A percentile compares a stretch with the other conserved stretches of the same genome.
These are phyloP conservation scores for Morone saxatilis DNA, from an alignment of 2,113 vertebrate species.

Conservation along the genomic window DNA sequence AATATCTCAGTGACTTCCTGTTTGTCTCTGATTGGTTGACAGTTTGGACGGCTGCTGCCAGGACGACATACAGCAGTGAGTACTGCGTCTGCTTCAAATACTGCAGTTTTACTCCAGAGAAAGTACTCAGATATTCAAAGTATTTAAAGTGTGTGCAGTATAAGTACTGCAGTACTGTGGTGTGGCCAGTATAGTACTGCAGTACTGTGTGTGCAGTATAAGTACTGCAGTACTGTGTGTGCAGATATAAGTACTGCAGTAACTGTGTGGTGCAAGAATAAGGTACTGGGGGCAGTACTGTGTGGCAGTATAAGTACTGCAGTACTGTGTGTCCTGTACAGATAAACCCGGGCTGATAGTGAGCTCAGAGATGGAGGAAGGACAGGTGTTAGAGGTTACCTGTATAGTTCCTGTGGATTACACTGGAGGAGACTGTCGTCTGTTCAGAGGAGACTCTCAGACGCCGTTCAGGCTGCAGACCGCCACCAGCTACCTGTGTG, in stretches of 20 bases:
- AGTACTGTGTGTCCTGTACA: neutral
- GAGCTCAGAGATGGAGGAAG: neutral
- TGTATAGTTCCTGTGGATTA: slow-evolving; percentile 36
- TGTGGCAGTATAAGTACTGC: no score
- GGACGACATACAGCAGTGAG: neutral
- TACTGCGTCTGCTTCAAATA: neutral
- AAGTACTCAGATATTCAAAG: no score
- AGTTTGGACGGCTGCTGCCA: slow-evolving; percentile 9
- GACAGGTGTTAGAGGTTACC: neutral
- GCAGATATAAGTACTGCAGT: no score
- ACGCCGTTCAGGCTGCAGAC: neutral
- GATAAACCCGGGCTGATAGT: neutral
- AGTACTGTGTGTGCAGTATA: no score
- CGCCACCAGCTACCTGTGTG: neutral
- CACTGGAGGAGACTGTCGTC: slow-evolving; percentile 21
- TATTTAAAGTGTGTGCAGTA: no score
- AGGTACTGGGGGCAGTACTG: no score
- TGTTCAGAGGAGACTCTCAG: neutral
- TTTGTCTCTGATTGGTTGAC: slow-evolving; percentile 14
- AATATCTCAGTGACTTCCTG: neutral
- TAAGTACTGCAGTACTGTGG: no score
- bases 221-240: no score
- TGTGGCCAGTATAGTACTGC: no score
- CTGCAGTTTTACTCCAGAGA: no score
- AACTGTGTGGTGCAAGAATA: no score